phyloP scores from a whole-genome alignment of 2,888 invertebrate genomes.

The Callyntrura guangdongensis region DNA sequence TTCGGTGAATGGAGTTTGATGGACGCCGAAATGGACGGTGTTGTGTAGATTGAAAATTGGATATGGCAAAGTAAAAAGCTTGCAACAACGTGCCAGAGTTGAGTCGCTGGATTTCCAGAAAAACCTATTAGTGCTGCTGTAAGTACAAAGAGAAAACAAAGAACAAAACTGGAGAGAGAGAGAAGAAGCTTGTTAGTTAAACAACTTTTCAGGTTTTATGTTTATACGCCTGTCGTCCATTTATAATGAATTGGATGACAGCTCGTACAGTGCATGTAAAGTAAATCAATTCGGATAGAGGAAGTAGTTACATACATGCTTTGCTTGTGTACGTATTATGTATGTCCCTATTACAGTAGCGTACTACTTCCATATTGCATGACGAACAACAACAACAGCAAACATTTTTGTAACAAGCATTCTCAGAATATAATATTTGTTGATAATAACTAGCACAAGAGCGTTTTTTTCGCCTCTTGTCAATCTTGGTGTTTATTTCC shows the following conservation, averaged over 20 bases:
- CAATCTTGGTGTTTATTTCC: constrained; percentile 60
- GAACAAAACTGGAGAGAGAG: background rate
- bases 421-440: constrained; percentile 18
- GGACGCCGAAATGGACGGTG: background rate
- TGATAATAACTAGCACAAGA: background rate
- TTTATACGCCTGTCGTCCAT: background rate
- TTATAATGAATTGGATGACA: constrained; percentile 2
- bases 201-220: background rate
- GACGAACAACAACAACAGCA: constrained; percentile 30
- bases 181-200: background rate
- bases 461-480: constrained; percentile 7
- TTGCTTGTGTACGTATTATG: too few relatives aligned
- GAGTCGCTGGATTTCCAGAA: background rate
- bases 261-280: too few relatives aligned
- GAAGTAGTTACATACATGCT: background rate
- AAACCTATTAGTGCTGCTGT: background rate
- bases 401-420: background rate
- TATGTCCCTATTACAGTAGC: too few relatives aligned
- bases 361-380: constrained; percentile 28
- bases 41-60: constrained; percentile 1
- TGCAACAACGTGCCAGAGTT: background rate
- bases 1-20: background rate
- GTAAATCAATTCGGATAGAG: too few relatives aligned
- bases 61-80: background rate
- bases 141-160: background rate